A percentile compares a stretch with the other conserved stretches of the same genome.
phyloP scores from a whole-genome alignment of 2,888 invertebrate species.

The Mesorhabditis belari region DNA sequence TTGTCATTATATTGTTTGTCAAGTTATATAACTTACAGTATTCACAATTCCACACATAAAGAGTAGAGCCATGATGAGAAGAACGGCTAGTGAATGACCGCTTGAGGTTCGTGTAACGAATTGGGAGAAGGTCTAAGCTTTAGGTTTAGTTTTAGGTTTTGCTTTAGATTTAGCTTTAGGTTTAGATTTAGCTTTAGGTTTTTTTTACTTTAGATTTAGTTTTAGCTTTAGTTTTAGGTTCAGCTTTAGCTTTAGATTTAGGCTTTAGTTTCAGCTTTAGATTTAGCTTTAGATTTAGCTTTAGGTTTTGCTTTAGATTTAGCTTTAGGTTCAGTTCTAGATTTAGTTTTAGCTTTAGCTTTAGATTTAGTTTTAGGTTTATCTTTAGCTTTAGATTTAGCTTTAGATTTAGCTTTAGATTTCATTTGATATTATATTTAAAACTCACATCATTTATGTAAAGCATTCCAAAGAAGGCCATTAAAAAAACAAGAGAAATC shows the following conservation, averaged over 20 bases:
- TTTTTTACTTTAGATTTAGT: background rate
- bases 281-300: background rate
- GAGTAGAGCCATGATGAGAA: constrained; percentile 42
- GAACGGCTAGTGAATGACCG: constrained; percentile 47
- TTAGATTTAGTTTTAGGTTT: no score
- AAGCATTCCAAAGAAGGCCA: constrained; percentile 44
- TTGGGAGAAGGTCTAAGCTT: constrained; percentile 46
- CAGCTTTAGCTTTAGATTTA: no score
- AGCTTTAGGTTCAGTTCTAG: no score
- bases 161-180: background rate
- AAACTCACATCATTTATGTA: constrained; percentile 45
- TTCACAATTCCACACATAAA: constrained; percentile 51
- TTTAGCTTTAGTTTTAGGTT: background rate
- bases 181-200: background rate
- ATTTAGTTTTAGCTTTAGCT: no score
- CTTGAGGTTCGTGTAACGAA: constrained; percentile 47
- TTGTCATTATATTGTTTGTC: background rate
- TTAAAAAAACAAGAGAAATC: constrained; percentile 41
- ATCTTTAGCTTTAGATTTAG: no score
- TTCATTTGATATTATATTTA: background rate
- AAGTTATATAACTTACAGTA: constrained; percentile 22
- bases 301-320: no score
- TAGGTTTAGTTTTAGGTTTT: background rate
- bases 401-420: no score
- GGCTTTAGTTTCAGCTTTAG: no score